Percentiles rank a stretch among this genome's conserved stretches.
Evolutionary conservation across 2,797 vertebrate genomes (phyloP).

Genomic region (Gobionotothen gibberifrons): DNA sequence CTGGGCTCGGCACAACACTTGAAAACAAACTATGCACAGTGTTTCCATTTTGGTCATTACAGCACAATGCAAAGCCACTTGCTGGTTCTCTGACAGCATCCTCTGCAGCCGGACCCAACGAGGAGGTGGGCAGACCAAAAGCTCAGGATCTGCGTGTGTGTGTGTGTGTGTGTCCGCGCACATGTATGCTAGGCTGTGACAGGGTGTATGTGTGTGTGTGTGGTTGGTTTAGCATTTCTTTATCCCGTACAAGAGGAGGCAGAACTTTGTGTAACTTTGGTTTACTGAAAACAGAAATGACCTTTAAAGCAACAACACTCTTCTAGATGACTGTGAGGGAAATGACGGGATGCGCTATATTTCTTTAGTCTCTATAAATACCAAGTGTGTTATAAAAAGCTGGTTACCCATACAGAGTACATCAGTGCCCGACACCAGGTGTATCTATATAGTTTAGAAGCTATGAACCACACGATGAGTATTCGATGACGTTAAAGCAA

Average conservation of each 20-base stretch:
- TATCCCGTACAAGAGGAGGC: slow-evolving; percentile 99
- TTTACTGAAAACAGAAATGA: slow-evolving; percentile 97
- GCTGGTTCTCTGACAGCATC: slow-evolving; percentile 82
- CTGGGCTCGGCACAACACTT: slow-evolving; percentile 91
- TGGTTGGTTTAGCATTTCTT: slow-evolving; percentile 87
- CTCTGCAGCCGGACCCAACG: slow-evolving; percentile 71
- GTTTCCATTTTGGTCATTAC: slow-evolving; percentile 90
- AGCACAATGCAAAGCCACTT: slow-evolving; percentile 86
- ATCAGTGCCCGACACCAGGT: slow-evolving; percentile 37
- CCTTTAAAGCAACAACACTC: slow-evolving; percentile 89
- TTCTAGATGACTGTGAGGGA: slow-evolving; percentile 81
- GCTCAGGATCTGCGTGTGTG: slow-evolving; percentile 31
- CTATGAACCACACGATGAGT: slow-evolving; percentile 67
- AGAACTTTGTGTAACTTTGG: slow-evolving; percentile 99
- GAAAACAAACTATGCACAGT: slow-evolving; percentile 92
- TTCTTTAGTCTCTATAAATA: slow-evolving; percentile 61
- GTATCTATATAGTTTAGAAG: slow-evolving; percentile 63
- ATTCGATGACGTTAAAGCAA: slow-evolving; percentile 80
- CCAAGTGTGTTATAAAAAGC: slow-evolving; percentile 70
- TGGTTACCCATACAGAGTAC: slow-evolving; percentile 60
- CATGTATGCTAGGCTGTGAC: slow-evolving; percentile 34
- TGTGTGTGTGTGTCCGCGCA: slow-evolving; percentile 9
- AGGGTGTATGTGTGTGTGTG: slow-evolving; percentile 73
- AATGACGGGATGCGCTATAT: slow-evolving; percentile 51
- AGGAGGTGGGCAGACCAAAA: slow-evolving; percentile 87